Percentiles rank a stretch among this genome's conserved stretches.
Evolutionary conservation across 1,140 invertebrate species (phyloP).

Genomic region (Copidosoma floridanum): DNA sequence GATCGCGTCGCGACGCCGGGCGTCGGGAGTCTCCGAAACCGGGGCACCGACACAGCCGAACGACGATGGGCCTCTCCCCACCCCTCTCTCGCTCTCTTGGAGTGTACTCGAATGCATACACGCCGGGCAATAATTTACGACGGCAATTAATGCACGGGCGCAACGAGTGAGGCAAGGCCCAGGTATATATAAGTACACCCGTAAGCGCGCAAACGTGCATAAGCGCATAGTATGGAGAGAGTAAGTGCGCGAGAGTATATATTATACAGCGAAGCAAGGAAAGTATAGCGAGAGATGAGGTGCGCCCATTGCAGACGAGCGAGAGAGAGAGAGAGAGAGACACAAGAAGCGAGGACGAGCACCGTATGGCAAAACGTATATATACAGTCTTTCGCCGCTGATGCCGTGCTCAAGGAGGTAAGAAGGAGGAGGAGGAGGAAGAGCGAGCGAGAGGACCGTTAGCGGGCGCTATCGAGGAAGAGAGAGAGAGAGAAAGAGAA

Average conservation of each 20-base stretch:
- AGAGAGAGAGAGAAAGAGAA: constrained; percentile 7
- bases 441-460: constrained; percentile 22
- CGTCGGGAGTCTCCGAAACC: neutral
- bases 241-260: too few species aligned
- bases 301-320: constrained; percentile 25
- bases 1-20: neutral
- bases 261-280: too few species aligned
- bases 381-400: too few species aligned
- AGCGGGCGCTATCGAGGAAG: constrained; percentile 33
- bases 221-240: too few species aligned
- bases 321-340: constrained; percentile 5
- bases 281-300: too few species aligned
- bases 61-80: too few species aligned
- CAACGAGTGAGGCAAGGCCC: too few species aligned
- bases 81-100: too few species aligned
- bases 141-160: constrained; percentile 55
- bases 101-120: constrained; percentile 24
- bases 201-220: too few species aligned
- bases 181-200: too few species aligned
- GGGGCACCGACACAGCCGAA: constrained; percentile 26
- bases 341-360: constrained; percentile 26
- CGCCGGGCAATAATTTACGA: constrained; percentile 54
- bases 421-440: constrained; percentile 14
- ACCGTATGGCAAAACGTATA: too few species aligned
- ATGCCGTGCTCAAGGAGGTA: neutral